Percentiles rank a stretch among this genome's conserved stretches.
Conservation (phyloP, 2,797 vertebrate genomes). For the Halcyon chelicuti region DNA sequence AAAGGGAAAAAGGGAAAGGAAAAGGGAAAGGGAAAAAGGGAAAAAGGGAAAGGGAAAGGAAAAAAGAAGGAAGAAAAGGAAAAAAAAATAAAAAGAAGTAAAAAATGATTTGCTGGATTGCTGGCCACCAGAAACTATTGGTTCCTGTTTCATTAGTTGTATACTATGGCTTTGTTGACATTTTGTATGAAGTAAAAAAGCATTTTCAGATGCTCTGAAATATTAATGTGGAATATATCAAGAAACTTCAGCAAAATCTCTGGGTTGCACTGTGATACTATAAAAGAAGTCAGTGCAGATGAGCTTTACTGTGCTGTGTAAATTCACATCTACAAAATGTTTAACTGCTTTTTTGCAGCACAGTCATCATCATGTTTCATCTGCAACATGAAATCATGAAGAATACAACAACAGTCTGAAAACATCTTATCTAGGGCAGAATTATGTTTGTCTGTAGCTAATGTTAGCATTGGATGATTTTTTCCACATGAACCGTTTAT, state of each 20-base stretch:
- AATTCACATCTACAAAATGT: neutral
- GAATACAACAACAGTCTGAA: neutral
- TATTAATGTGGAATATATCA: neutral
- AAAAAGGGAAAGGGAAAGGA: neutral
- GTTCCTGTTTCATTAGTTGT: neutral
- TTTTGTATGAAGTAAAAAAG: neutral
- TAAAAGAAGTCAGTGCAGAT: neutral
- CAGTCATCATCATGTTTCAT: neutral
- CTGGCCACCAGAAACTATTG: neutral
- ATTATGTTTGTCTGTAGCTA: neutral
- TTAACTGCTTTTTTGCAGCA: neutral
- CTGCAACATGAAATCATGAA: neutral
- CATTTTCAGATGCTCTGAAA: neutral
- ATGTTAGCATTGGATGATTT: neutral
- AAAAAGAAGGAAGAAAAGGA: no score
- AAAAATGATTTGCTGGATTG: neutral
- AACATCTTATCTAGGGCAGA: neutral
- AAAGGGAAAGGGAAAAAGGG: no score
- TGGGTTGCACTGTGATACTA: neutral
- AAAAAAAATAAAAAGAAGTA: neutral
- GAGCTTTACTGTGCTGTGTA: neutral
- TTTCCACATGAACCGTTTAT: neutral
- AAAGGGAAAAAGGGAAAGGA: no score
- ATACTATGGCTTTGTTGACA: neutral
- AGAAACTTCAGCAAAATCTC: neutral